Base-by-base conservation (phyloP, 2,113 vertebrate genomes). In the Ahaetulla prasina region DNA sequence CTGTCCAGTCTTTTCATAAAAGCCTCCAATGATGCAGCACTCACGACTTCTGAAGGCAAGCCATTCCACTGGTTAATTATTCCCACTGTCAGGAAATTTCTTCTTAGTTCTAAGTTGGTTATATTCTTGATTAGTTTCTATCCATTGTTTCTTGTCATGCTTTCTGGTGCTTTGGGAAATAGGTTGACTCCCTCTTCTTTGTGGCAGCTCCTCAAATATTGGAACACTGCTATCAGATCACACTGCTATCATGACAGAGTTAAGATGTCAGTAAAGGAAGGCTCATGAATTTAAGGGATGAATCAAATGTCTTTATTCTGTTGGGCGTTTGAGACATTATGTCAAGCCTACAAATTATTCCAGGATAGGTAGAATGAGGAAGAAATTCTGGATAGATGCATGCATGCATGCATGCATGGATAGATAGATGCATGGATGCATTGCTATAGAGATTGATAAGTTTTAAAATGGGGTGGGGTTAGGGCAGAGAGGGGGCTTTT, bases 321-420 rank as follows among this genome's bases (percentile, higher is more conserved):
- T 92, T 93, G 95, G 96, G 97, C 97, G 95, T 96, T 96, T 97
- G 97, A 97, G 97, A 96, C 97, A 92, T 96, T 97, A 97, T 97
- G 97, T 96, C 96, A 96, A 96, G 97, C 93, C 95, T 96, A 96
- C 96, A 97, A 97, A 98, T 97, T 97, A 96, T 97, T 96, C 95
- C 96, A 96, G 96, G 97, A 97, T 97, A 96, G 96, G 97, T 97
- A 96, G 96, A 54, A 49, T 49, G n/a, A 55, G 93, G 30, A 94
- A 94, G 94, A 94, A 96, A 95, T 94, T 95, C 96, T 63, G 27
- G 60, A 63, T 30, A 4, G 27, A 30, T 60, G 23, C 2, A 63
- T 63, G 20, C 22, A 57, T 57, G 22, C 7, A n/a, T n/a, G n/a
- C n/a, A n/a, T n/a, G n/a, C n/a, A n/a, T 47, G 45, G 45, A 47